These are phyloP conservation scores for Eurystomus glaucurus DNA, from an alignment of 2,797 vertebrate genomes.

Conservation along the genomic window DNA sequence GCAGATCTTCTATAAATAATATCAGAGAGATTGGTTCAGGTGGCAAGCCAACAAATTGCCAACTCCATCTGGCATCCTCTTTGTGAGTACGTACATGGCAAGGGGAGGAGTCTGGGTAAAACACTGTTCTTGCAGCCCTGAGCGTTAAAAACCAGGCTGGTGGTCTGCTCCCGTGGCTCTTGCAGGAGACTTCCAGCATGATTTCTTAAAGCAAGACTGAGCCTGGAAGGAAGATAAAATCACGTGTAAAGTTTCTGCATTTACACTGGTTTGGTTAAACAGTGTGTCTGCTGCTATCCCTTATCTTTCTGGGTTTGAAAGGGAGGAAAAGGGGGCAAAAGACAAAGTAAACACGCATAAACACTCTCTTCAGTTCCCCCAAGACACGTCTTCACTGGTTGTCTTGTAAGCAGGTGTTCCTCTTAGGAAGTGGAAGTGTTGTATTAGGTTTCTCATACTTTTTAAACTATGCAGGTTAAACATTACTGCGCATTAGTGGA, in stretches of 20 bases:
- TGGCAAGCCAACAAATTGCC: conserved; percentile 41
- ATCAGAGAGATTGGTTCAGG: conserved; percentile 26
- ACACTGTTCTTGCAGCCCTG: not conserved
- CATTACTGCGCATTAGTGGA: not conserved
- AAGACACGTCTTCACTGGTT: not conserved
- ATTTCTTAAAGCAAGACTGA: not conserved
- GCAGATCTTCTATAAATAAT: conserved; percentile 66
- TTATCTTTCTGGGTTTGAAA: not conserved
- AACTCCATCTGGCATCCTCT: conserved; percentile 7
- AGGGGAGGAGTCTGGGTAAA: not conserved
- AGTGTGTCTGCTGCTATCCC: not conserved
- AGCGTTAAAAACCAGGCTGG: not conserved
- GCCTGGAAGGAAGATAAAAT: not conserved
- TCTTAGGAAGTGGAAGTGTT: not conserved
- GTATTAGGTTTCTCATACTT: not conserved
- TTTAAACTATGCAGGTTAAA: not conserved
- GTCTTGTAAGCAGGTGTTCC: not conserved
- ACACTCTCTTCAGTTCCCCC: no score
- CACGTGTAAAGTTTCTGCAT: not conserved
- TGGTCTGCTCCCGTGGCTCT: not conserved
- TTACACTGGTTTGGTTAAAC: not conserved
- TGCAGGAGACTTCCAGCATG: not conserved
- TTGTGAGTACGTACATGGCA: not conserved
- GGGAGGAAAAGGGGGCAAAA: not conserved
- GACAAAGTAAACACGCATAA: not conserved